Evolutionary conservation across 2,888 invertebrate species (phyloP).

Genomic region (Archips xylosteana): DNA sequence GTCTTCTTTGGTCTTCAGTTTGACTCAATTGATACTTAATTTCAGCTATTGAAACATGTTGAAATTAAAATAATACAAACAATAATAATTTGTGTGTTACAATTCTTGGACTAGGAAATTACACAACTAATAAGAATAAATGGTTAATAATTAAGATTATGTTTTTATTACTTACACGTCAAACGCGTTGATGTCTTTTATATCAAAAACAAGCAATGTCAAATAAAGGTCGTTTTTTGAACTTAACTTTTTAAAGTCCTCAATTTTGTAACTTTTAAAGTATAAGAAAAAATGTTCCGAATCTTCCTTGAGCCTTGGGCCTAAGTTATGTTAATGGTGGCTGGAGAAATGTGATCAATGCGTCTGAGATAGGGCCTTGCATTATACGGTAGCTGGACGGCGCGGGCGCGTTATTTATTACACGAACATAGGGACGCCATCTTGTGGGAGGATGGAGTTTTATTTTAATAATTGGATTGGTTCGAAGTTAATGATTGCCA

Average conservation of each 20-base stretch:
- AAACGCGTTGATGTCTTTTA: background rate
- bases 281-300: background rate
- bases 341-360: conserved; percentile 63
- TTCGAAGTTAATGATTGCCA: background rate
- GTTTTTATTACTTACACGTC: background rate
- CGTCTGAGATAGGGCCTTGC: conserved; percentile 45
- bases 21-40: too few relatives aligned
- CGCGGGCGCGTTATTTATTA: conserved; percentile 49
- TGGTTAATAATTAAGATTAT: too few relatives aligned
- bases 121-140: too few relatives aligned
- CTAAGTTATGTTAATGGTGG: conserved; percentile 56
- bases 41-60: too few relatives aligned
- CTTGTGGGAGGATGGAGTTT: background rate
- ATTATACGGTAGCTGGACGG: conserved; percentile 42
- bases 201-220: background rate
- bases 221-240: background rate
- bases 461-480: background rate
- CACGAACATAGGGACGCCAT: conserved; percentile 29
- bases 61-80: too few relatives aligned
- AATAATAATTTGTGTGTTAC: too few relatives aligned
- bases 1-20: too few relatives aligned
- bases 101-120: too few relatives aligned
- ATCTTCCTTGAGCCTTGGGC: conserved; percentile 43
- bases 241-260: too few relatives aligned
- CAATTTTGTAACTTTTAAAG: background rate